Conservation (phyloP, 2,888 invertebrate species). For the Trichopria drosophilae region DNA sequence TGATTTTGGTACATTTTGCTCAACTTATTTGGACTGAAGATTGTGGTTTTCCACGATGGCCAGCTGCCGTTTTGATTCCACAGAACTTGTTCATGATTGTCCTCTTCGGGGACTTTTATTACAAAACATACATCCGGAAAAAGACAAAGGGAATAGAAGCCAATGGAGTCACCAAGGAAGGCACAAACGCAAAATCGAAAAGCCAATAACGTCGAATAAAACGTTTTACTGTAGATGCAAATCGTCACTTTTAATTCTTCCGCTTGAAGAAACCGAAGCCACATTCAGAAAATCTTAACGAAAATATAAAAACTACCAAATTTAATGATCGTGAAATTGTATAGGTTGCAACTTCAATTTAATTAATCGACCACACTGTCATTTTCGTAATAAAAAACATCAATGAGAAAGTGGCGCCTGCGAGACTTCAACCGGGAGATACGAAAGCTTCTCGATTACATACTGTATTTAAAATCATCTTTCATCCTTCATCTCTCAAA, state of each 20-base stretch:
- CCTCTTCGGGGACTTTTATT: constrained; percentile 71
- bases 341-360: too few relatives aligned
- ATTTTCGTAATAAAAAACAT: too few relatives aligned
- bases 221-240: too few relatives aligned
- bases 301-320: too few relatives aligned
- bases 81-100: constrained; percentile 70
- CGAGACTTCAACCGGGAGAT: too few relatives aligned
- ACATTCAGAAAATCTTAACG: too few relatives aligned
- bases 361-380: too few relatives aligned
- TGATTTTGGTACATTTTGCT: constrained; percentile 63
- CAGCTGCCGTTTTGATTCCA: constrained; percentile 63
- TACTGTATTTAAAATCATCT: constrained; percentile 8
- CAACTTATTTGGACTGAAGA: constrained; percentile 59
- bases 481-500: constrained; percentile 1
- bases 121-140: constrained; percentile 63
- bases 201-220: too few relatives aligned
- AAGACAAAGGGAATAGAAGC: constrained; percentile 29
- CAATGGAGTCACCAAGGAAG: constrained; percentile 36
- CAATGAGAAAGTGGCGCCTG: too few relatives aligned
- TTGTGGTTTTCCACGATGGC: constrained; percentile 66
- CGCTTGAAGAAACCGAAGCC: too few relatives aligned
- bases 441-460: constrained; percentile 2
- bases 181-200: constrained; percentile 39
- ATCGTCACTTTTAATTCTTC: too few relatives aligned
- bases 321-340: too few relatives aligned